phyloP scores from a whole-genome alignment of 2,888 invertebrate genomes.

The Minunthozetes semirufus region DNA sequence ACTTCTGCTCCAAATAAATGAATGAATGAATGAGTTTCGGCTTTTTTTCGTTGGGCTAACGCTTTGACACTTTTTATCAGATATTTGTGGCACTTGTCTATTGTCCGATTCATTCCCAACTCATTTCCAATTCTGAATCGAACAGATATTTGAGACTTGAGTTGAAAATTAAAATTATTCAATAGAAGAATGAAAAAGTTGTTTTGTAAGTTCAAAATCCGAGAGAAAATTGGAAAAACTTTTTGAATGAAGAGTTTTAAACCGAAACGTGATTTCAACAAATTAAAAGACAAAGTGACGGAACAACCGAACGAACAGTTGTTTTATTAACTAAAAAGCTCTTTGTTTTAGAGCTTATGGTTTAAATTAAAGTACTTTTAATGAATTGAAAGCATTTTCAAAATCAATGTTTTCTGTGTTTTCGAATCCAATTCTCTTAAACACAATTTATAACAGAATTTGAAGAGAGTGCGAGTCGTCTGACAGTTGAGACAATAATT shows the following conservation, averaged over 20 bases:
- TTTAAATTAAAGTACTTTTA: conserved; percentile 21
- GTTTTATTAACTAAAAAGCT: neutral
- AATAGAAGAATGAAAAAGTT: neutral
- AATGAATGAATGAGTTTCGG: neutral
- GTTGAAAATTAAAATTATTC: neutral
- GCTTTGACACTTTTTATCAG: conserved; percentile 3
- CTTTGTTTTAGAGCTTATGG: neutral
- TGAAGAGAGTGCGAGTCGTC: neutral
- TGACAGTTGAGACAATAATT: conserved; percentile 22
- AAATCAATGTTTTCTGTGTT: conserved; percentile 22
- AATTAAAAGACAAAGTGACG: neutral
- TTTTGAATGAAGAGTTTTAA: neutral
- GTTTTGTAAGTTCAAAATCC: neutral
- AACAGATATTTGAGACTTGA: neutral
- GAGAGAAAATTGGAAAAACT: neutral
- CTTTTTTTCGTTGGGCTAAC: neutral
- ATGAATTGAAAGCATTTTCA: conserved; percentile 22
- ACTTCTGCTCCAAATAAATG: neutral
- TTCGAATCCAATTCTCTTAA: neutral
- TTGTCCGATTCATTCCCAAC: neutral
- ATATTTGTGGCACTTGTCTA: neutral
- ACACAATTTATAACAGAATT: neutral
- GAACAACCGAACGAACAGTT: neutral
- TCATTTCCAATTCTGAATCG: neutral
- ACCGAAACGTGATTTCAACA: conserved; percentile 4